Evolutionary conservation across 2,888 invertebrate species (phyloP).

Genomic region (Eutolmus rufibarbis): DNA sequence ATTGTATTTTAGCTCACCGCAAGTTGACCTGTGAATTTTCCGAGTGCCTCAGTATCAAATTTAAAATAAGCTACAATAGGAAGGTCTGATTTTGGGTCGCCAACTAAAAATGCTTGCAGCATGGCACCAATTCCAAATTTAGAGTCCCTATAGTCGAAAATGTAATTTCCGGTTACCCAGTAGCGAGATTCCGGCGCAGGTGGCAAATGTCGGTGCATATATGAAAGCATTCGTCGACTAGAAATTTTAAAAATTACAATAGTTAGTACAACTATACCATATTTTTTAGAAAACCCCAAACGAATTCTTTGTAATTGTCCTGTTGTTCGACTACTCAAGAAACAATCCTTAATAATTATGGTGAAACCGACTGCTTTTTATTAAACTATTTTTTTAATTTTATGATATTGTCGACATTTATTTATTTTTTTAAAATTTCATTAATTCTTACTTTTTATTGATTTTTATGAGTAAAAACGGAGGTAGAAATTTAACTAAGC

Average conservation of each 20-base stretch:
- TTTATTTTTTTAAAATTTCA: too few species aligned
- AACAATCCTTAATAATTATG: too few species aligned
- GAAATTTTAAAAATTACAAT: constrained; percentile 41
- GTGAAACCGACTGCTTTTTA: too few species aligned
- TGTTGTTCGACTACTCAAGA: too few species aligned
- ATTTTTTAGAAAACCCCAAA: too few species aligned
- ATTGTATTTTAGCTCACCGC: constrained; percentile 57
- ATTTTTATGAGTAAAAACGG: too few species aligned
- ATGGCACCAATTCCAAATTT: constrained; percentile 69
- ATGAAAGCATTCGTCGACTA: constrained; percentile 71
- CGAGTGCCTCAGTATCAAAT: constrained; percentile 67
- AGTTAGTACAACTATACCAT: not conserved
- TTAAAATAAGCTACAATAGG: constrained; percentile 70
- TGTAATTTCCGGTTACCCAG: constrained; percentile 76
- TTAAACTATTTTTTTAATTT: too few species aligned
- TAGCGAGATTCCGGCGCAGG: constrained; percentile 66
- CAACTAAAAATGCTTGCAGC: constrained; percentile 70
- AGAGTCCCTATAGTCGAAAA: constrained; percentile 73
- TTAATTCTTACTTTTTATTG: too few species aligned
- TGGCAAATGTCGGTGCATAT: constrained; percentile 70
- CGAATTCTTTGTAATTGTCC: too few species aligned
- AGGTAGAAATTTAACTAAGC: too few species aligned
- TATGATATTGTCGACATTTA: too few species aligned
- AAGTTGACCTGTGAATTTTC: constrained; percentile 68
- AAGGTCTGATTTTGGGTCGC: constrained; percentile 71